Conservation (phyloP, 1,140 invertebrate species). For the Philaenus spumarius region DNA sequence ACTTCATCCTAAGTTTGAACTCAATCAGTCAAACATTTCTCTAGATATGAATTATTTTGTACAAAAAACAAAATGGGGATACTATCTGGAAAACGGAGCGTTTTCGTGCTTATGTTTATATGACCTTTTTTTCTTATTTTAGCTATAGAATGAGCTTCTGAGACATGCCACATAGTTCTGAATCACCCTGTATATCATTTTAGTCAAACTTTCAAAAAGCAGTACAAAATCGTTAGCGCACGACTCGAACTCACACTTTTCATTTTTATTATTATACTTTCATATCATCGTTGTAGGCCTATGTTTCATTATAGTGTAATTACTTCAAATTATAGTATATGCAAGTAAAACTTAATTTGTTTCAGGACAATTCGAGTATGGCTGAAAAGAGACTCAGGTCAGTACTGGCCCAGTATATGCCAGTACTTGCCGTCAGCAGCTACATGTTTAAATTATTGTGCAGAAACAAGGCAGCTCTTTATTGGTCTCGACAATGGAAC, state of each 20-base stretch:
- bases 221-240: not conserved
- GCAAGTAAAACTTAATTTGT: slow-evolving; percentile 19
- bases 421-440: slow-evolving; percentile 90
- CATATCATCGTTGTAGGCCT: not conserved
- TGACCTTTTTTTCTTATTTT: too few relatives aligned
- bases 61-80: too few relatives aligned
- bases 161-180: too few relatives aligned
- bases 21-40: too few relatives aligned
- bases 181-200: too few relatives aligned
- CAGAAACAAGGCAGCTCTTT: slow-evolving; percentile 79
- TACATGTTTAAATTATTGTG: slow-evolving; percentile 76
- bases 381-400: slow-evolving; percentile 95
- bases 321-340: not conserved
- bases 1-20: too few relatives aligned
- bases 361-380: slow-evolving; percentile 92
- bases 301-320: not conserved
- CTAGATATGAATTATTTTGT: too few relatives aligned
- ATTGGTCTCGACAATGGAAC: slow-evolving; percentile 95
- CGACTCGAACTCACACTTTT: not conserved
- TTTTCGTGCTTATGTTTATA: too few relatives aligned
- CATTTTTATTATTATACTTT: not conserved
- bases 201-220: not conserved
- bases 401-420: slow-evolving; percentile 98
- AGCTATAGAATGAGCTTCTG: too few relatives aligned
- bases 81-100: too few relatives aligned